phyloP scores from a whole-genome alignment of 2,888 invertebrate species.

The Pocota personata region DNA sequence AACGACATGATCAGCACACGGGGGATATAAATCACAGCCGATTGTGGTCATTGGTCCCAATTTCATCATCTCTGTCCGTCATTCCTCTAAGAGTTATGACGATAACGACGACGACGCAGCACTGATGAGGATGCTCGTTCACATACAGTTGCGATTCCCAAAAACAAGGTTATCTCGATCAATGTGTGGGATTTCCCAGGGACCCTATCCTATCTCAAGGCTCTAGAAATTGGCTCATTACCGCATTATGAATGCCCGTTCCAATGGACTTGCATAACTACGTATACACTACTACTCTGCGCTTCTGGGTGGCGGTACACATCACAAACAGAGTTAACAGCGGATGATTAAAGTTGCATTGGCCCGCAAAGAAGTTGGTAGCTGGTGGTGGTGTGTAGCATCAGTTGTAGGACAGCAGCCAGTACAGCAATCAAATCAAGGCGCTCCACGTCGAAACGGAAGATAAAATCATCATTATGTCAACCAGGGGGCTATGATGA shows the following conservation, averaged over 20 bases:
- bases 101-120: constrained; percentile 8
- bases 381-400: background rate
- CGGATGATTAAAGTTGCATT: constrained; percentile 47
- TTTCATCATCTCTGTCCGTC: constrained; percentile 40
- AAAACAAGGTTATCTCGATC: constrained; percentile 50
- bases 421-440: constrained; percentile 54
- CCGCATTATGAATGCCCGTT: constrained; percentile 66
- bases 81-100: constrained; percentile 56
- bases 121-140: constrained; percentile 25
- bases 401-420: constrained; percentile 28
- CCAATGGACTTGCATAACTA: constrained; percentile 60
- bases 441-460: constrained; percentile 45
- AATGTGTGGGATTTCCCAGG: constrained; percentile 62
- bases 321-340: constrained; percentile 43
- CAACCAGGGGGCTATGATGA: constrained; percentile 67
- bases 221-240: constrained; percentile 70
- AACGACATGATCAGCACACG: constrained; percentile 34
- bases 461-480: constrained; percentile 72
- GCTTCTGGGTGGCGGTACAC: constrained; percentile 71
- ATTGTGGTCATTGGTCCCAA: constrained; percentile 63
- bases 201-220: constrained; percentile 46
- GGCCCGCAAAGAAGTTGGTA: too few species aligned
- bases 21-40: constrained; percentile 59
- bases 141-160: background rate
- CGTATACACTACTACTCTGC: background rate